Evolutionary conservation across 1,140 invertebrate genomes (phyloP).

Genomic region (Nixonia krombeini): DNA sequence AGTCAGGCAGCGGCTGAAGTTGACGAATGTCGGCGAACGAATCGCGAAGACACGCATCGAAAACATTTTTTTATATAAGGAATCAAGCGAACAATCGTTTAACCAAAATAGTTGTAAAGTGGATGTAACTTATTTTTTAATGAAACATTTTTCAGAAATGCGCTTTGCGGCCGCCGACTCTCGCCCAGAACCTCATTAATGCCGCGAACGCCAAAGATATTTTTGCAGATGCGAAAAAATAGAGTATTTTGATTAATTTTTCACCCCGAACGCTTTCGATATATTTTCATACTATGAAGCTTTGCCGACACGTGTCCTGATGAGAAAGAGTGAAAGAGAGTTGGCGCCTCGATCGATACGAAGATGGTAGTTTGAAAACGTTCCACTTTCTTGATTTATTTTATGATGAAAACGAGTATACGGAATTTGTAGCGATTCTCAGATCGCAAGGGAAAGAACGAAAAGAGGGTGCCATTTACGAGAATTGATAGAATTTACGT

Average conservation of each 20-base stretch:
- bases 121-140: conserved; percentile 61
- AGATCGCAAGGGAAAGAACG: conserved; percentile 15
- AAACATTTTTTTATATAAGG: conserved; percentile 37
- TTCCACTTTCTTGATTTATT: no score
- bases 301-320: conserved; percentile 6
- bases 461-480: conserved; percentile 26
- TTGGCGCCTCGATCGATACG: no score
- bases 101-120: conserved; percentile 37
- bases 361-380: no score
- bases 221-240: neutral
- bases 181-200: no score
- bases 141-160: conserved; percentile 43
- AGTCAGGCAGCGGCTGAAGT: conserved; percentile 63
- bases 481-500: conserved; percentile 32
- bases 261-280: conserved; percentile 1
- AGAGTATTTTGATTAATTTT: neutral
- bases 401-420: no score
- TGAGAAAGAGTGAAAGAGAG: no score
- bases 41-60: conserved; percentile 36
- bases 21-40: conserved; percentile 45
- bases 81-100: conserved; percentile 30
- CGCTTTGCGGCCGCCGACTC: no score
- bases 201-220: no score
- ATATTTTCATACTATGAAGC: conserved; percentile 45
- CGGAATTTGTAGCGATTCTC: no score